A percentile compares a stretch with the other conserved stretches of the same genome.
phyloP scores from a whole-genome alignment of 2,113 vertebrate species.

The Actenoides hombroni region DNA sequence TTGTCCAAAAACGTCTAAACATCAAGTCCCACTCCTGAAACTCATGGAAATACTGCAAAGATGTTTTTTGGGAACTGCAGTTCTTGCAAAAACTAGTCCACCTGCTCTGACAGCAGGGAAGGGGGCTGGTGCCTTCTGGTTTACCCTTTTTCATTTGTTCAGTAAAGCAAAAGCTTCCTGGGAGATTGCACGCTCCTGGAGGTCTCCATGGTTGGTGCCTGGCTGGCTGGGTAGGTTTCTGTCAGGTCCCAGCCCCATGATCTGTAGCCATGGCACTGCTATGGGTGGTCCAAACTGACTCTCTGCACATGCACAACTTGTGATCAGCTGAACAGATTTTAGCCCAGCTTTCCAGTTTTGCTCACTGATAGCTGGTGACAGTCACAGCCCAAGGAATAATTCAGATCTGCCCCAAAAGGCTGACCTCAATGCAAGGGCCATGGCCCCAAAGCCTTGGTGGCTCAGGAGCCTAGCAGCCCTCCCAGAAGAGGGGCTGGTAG shows the following conservation, averaged over 20 bases:
- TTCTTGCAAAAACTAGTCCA: not conserved
- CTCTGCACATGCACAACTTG: fast-evolving
- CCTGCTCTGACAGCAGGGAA: not conserved
- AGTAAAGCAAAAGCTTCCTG: not conserved
- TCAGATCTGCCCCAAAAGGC: not conserved
- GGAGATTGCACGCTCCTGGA: not conserved
- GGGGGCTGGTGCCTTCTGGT: not conserved
- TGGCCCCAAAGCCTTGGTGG: not conserved
- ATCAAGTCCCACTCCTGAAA: not conserved
- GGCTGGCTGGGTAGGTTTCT: not conserved
- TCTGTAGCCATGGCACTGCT: not conserved
- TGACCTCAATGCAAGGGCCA: not conserved
- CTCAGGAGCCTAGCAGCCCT: not conserved
- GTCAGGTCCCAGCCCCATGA: not conserved
- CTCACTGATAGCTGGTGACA: not conserved
- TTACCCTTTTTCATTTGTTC: not conserved
- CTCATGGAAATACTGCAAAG: not conserved
- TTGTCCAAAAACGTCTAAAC: not conserved
- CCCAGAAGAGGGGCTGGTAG: too few relatives aligned
- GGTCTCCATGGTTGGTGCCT: not conserved
- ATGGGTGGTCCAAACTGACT: not conserved
- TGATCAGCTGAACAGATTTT: not conserved
- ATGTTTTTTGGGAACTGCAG: not conserved
- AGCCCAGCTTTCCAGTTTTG: not conserved
- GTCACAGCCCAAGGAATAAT: not conserved